Evolutionary conservation across 64 coral and sea anemone genomes (phyloP).

Genomic region (Montipora foliosa): DNA sequence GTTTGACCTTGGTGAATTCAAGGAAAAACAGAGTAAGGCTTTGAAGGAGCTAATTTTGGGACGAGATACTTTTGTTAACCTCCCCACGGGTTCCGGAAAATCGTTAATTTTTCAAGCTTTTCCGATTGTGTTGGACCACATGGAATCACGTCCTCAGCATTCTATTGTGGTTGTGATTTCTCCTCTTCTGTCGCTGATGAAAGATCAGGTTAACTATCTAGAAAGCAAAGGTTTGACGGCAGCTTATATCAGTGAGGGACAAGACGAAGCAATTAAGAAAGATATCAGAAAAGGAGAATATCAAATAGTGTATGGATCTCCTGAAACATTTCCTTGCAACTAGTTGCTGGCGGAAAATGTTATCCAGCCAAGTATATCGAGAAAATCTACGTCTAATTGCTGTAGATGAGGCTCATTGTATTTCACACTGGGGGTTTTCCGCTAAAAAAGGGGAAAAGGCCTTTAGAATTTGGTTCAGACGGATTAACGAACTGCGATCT

Average conservation of each 20-base stretch:
- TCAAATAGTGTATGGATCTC: slow-evolving; percentile 14
- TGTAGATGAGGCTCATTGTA: slow-evolving; percentile 15
- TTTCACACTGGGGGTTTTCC: slow-evolving; percentile 31
- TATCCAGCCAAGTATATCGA: background rate
- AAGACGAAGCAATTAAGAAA: background rate
- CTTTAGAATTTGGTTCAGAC: slow-evolving; percentile 28
- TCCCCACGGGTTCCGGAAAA: too few relatives aligned
- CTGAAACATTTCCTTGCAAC: slow-evolving; percentile 7
- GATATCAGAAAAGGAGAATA: background rate
- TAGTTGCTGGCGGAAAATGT: slow-evolving; percentile 11
- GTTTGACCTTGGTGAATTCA: too few relatives aligned
- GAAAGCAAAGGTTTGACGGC: slow-evolving; percentile 27
- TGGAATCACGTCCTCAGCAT: background rate
- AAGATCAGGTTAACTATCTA: slow-evolving; percentile 39
- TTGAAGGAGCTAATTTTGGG: too few relatives aligned
- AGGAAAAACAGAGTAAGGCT: too few relatives aligned
- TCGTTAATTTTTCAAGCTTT: too few relatives aligned
- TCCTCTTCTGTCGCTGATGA: background rate
- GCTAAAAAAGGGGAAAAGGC: slow-evolving; percentile 2
- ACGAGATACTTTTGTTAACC: too few relatives aligned
- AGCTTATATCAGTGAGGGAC: slow-evolving; percentile 12
- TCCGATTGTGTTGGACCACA: background rate
- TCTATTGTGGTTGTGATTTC: slow-evolving; percentile 38
- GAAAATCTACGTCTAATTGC: slow-evolving; percentile 2
- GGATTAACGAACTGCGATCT: background rate